Conservation (phyloP, 2,113 vertebrate genomes). For the Grammomys surdaster region DNA sequence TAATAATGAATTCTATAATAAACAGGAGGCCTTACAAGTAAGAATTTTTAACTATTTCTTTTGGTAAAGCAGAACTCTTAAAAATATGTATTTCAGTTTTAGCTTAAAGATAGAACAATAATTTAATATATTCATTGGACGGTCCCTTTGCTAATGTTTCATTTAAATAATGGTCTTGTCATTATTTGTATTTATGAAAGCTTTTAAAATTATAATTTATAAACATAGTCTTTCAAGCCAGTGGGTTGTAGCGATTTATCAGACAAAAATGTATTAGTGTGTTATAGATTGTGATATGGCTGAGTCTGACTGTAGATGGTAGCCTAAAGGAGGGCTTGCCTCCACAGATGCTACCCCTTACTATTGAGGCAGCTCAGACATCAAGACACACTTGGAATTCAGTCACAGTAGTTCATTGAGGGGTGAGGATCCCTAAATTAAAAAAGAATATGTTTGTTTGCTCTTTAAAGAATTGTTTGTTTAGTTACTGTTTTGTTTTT, state of each 20-base stretch:
- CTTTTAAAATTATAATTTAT: slow-evolving; percentile 19
- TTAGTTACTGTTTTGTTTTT: background rate
- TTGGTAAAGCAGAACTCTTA: slow-evolving; percentile 65
- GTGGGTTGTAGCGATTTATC: background rate
- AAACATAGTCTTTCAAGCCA: background rate
- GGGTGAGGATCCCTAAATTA: background rate
- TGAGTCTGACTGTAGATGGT: slow-evolving; percentile 15
- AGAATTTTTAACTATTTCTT: slow-evolving; percentile 70
- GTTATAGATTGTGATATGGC: slow-evolving; percentile 33
- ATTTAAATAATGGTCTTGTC: slow-evolving; percentile 36
- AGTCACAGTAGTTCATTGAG: background rate
- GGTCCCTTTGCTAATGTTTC: background rate
- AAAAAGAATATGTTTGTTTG: background rate
- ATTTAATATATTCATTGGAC: slow-evolving; percentile 35
- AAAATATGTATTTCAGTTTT: slow-evolving; percentile 54
- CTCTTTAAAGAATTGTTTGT: slow-evolving; percentile 14
- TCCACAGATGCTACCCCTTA: background rate
- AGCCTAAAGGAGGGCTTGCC: background rate
- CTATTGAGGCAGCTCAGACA: background rate
- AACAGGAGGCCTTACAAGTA: slow-evolving; percentile 97
- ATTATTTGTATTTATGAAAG: slow-evolving; percentile 41
- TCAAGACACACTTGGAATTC: background rate
- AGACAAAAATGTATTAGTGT: background rate
- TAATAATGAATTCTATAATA: slow-evolving; percentile 96
- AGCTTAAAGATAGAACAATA: slow-evolving; percentile 18